Conservation (phyloP, 1,140 invertebrate species). For the Caenorhabditis brenneri region DNA sequence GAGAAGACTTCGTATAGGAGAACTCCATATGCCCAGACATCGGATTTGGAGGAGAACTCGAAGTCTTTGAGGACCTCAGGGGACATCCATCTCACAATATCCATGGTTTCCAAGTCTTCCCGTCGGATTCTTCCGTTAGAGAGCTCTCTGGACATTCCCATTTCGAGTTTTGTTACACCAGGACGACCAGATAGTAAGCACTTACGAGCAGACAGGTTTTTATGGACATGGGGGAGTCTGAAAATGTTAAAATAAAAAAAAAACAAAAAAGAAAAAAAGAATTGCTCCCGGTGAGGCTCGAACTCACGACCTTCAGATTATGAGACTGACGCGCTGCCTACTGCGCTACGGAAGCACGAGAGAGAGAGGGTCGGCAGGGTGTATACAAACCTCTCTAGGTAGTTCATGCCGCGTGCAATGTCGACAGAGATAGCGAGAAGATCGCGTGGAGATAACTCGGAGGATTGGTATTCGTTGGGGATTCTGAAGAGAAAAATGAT, state of each 20-base stretch:
- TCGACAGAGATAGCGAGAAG: conserved; percentile 86
- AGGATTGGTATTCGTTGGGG: not conserved
- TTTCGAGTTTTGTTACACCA: not conserved
- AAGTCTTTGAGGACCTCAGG: conserved; percentile 96
- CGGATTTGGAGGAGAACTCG: conserved; percentile 94
- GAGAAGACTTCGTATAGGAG: conserved; percentile 87
- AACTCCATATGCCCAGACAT: conserved; percentile 97
- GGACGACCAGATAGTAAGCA: conserved; percentile 86
- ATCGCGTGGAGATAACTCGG: conserved; percentile 49
- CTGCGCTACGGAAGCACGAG: conserved; percentile 47
- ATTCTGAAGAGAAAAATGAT: conserved; percentile 65
- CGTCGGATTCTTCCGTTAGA: conserved; percentile 95
- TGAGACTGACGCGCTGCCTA: conserved; percentile 82
- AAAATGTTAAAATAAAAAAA: not conserved
- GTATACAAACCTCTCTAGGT: conserved; percentile 72
- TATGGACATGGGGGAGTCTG: conserved; percentile 84
- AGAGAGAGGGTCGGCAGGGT: too few species aligned
- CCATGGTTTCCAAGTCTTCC: conserved; percentile 93
- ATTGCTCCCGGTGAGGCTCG: conserved; percentile 80
- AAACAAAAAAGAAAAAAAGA: conserved; percentile 15
- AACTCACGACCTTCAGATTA: conserved; percentile 96
- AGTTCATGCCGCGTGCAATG: conserved; percentile 76
- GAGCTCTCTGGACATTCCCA: conserved; percentile 69
- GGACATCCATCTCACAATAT: conserved; percentile 99
- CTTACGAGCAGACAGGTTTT: conserved; percentile 95